phyloP scores from a whole-genome alignment of 1,140 invertebrate genomes.

The Bradysia coprophila region DNA sequence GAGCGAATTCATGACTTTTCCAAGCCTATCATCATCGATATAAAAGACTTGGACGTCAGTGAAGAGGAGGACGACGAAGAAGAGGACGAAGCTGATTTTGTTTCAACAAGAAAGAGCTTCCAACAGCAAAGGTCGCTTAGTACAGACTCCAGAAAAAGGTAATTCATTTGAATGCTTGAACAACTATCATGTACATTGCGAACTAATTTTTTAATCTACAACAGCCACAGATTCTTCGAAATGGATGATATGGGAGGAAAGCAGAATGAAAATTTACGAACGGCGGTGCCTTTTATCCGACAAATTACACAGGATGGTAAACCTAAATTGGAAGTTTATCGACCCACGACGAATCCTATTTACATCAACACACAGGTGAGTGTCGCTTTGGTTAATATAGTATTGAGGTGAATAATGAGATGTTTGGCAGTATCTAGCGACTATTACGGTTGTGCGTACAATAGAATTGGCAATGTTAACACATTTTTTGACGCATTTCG shows the following conservation, averaged over 20 bases:
- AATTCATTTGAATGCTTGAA: too few relatives aligned
- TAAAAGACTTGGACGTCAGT: constrained; percentile 22
- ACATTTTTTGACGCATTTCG: too few relatives aligned
- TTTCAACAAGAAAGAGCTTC: constrained; percentile 15
- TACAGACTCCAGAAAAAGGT: constrained; percentile 23
- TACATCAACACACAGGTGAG: constrained; percentile 34
- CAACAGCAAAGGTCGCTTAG: constrained; percentile 21
- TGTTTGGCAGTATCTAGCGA: too few relatives aligned
- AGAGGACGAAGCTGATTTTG: constrained; percentile 22
- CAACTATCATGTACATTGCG: too few relatives aligned
- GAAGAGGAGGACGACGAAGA: constrained; percentile 13
- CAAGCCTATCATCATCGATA: constrained; percentile 22
- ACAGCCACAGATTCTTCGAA: constrained; percentile 26
- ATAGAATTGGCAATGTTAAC: too few relatives aligned
- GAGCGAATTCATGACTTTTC: constrained; percentile 21
- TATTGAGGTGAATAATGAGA: too few relatives aligned
- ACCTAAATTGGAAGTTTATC: constrained; percentile 23
- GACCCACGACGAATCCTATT: constrained; percentile 31
- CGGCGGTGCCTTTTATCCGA: constrained; percentile 33
- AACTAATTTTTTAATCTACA: too few relatives aligned
- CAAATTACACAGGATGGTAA: constrained; percentile 27
- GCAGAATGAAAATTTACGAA: constrained; percentile 33
- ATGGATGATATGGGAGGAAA: constrained; percentile 34
- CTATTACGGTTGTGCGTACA: too few relatives aligned
- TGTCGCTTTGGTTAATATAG: constrained; percentile 1